Conservation (phyloP, 2,113 vertebrate species). For the Centropus unirufus region DNA sequence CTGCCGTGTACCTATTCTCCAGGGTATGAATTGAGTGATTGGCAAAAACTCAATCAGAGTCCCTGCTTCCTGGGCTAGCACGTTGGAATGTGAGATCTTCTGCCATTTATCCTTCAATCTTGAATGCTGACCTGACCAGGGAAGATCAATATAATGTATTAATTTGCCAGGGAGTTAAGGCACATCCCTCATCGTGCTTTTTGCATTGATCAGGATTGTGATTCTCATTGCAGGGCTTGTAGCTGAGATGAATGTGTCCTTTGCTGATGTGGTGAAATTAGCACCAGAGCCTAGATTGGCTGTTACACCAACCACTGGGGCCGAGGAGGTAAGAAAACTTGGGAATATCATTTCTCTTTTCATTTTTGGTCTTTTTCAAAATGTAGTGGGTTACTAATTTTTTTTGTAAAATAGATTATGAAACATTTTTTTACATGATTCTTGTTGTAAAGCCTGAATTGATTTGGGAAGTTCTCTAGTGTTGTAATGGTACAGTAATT, state of each 20-base stretch:
- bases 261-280: constrained; percentile 80
- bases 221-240: constrained; percentile 79
- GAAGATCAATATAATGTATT: constrained; percentile 71
- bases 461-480: neutral
- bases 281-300: constrained; percentile 80
- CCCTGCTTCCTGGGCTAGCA: neutral
- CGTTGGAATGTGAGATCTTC: constrained; percentile 59
- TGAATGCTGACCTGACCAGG: constrained; percentile 62
- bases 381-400: neutral
- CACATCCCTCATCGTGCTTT: constrained; percentile 62
- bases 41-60: constrained; percentile 64
- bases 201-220: constrained; percentile 45
- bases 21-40: constrained; percentile 32
- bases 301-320: constrained; percentile 73
- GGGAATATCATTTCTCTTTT: neutral
- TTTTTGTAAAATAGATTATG: neutral
- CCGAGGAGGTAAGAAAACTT: constrained; percentile 78
- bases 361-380: neutral
- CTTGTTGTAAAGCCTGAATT: neutral
- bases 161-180: constrained; percentile 62
- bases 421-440: neutral
- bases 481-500: neutral
- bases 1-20: constrained; percentile 42
- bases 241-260: constrained; percentile 74
- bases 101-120: constrained; percentile 70